Evolutionary conservation across 2,113 vertebrate genomes (phyloP).

Genomic region (Dolichallabes microphthalmus): DNA sequence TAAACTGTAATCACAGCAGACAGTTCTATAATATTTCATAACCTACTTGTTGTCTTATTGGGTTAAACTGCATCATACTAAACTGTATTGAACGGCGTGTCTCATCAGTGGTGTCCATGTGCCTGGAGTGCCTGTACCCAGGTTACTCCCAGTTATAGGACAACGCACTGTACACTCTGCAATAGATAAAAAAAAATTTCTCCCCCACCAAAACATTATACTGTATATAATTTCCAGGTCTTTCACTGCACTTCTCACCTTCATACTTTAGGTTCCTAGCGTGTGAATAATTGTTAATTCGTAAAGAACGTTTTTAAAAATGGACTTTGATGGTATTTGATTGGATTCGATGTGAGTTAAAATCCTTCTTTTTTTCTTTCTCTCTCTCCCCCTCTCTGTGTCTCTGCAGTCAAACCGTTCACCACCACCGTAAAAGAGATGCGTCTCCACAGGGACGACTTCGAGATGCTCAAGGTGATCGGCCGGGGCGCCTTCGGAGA

Average conservation of each 20-base stretch:
- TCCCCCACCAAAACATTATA: too few relatives aligned
- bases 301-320: neutral
- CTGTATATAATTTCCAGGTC: too few relatives aligned
- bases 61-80: neutral
- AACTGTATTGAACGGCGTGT: neutral
- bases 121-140: neutral
- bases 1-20: neutral
- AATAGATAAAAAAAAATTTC: too few relatives aligned
- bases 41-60: neutral
- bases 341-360: neutral
- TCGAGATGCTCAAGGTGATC: conserved; percentile 80
- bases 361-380: neutral
- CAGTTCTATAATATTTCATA: neutral
- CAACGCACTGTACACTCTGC: too few relatives aligned
- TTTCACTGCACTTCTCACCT: too few relatives aligned
- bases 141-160: neutral
- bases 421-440: conserved; percentile 59
- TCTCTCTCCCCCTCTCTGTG: neutral
- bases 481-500: conserved; percentile 78
- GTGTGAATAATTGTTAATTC: too few relatives aligned
- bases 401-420: conserved; percentile 56
- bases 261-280: too few relatives aligned
- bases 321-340: neutral
- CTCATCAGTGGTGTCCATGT: neutral
- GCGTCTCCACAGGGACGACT: conserved; percentile 75